Conservation (phyloP, 2,113 vertebrate species). For the Sebastes fasciatus region DNA sequence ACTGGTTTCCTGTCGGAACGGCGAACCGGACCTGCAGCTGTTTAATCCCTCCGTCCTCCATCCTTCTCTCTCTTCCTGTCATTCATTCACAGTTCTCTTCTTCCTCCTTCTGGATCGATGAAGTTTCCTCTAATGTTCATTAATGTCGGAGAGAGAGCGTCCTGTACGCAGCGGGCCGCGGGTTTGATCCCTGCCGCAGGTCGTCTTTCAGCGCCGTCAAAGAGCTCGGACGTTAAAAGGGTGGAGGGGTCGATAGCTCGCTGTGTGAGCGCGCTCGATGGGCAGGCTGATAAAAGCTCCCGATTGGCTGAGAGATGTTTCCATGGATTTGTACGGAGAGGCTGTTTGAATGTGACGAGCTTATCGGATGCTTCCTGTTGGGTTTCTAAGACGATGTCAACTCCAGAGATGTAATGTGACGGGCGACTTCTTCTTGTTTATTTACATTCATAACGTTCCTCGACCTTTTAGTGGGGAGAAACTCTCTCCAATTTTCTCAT, state of each 20-base stretch:
- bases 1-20: neutral
- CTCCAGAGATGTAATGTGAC: neutral
- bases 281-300: conserved; percentile 22
- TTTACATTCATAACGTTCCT: conserved; percentile 19
- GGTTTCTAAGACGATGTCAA: neutral
- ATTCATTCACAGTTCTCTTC: neutral
- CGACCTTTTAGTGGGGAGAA: conserved; percentile 14
- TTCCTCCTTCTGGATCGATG: conserved; percentile 2
- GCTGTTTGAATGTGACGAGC: neutral
- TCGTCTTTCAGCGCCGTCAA: conserved; percentile 31
- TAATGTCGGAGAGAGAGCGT: conserved; percentile 18
- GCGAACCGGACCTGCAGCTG: no score
- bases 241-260: conserved; percentile 52
- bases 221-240: conserved; percentile 47
- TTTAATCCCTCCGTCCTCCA: neutral
- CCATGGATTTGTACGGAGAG: conserved; percentile 32
- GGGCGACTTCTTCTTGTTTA: conserved; percentile 16
- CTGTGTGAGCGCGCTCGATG: conserved; percentile 32
- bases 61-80: neutral
- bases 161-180: conserved; percentile 42
- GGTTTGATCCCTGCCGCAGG: conserved; percentile 63
- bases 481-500: conserved; percentile 45
- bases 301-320: conserved; percentile 53
- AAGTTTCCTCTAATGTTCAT: conserved; percentile 47
- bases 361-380: conserved; percentile 19